Percentiles rank a stretch among this genome's conserved stretches.
phyloP scores from a whole-genome alignment of 2,113 vertebrate species.

The Eulemur macaco region DNA sequence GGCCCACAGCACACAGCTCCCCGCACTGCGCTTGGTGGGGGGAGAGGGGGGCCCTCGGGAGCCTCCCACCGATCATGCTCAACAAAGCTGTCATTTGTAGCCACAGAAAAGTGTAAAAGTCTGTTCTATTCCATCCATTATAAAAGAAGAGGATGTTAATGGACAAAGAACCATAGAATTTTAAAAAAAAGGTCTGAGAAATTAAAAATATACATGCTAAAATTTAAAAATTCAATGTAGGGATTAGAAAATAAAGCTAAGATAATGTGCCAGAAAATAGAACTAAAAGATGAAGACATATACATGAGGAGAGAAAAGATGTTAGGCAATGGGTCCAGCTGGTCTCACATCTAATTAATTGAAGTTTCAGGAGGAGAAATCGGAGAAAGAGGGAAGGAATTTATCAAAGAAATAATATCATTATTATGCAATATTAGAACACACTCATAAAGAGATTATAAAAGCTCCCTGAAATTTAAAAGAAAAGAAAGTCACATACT shows the following conservation, averaged over 20 bases:
- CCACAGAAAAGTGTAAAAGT: neutral
- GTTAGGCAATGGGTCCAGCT: neutral
- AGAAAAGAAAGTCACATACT: neutral
- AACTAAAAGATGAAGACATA: neutral
- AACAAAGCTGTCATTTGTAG: neutral
- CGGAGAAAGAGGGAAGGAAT: neutral
- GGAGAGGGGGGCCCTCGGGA: neutral
- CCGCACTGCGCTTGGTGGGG: neutral
- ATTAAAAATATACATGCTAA: neutral
- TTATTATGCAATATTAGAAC: neutral
- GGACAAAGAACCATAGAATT: neutral
- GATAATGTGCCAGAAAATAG: neutral
- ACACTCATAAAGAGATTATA: neutral
- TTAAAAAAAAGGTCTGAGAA: neutral
- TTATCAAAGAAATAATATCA: slow-evolving; percentile 14
- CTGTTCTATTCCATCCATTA: neutral
- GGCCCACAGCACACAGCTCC: neutral
- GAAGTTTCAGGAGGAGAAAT: neutral
- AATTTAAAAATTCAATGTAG: neutral
- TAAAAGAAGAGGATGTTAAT: neutral
- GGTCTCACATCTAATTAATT: neutral
- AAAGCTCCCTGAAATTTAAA: neutral
- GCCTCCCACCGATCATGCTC: neutral
- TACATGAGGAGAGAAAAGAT: neutral
- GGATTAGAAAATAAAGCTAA: neutral